Conservation (phyloP, 2,797 vertebrate species). For the Catamblyrhynchus diadema region DNA sequence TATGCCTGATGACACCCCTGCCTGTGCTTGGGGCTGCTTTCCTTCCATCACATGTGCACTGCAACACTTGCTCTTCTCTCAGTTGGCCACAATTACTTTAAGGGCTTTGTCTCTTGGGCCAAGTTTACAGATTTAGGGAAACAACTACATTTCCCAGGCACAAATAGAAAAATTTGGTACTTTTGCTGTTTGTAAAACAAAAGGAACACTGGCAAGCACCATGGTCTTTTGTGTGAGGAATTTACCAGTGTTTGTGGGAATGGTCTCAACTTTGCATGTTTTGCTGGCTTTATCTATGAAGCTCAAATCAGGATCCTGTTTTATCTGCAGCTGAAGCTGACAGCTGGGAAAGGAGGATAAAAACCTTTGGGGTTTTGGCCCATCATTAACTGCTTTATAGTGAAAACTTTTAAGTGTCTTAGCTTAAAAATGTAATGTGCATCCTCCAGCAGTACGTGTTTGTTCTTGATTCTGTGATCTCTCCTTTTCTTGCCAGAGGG, state of each 20-base stretch:
- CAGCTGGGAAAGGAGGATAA: slow-evolving; percentile 21
- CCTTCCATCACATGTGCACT: background rate
- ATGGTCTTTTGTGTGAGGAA: background rate
- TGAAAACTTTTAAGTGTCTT: background rate
- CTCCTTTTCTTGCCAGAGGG: slow-evolving; percentile 61
- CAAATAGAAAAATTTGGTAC: background rate
- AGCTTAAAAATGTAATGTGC: background rate
- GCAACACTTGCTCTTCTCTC: background rate
- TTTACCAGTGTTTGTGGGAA: background rate
- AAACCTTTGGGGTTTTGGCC: slow-evolving; percentile 52
- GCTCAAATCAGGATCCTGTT: background rate
- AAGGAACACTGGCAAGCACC: background rate
- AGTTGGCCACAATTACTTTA: background rate
- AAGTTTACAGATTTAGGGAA: background rate
- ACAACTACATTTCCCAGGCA: background rate
- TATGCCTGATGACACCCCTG: background rate
- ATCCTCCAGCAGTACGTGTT: slow-evolving; percentile 16
- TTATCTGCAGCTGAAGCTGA: slow-evolving; percentile 39
- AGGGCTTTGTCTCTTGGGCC: background rate
- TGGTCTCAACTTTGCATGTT: background rate
- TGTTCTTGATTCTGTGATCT: slow-evolving; percentile 52
- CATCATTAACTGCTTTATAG: slow-evolving; percentile 32
- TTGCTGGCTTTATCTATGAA: background rate
- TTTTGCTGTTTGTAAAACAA: background rate
- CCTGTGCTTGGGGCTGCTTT: background rate